These are phyloP conservation scores for Xylophagus ater DNA, from an alignment of 2,888 invertebrate genomes.

Conservation along the genomic window DNA sequence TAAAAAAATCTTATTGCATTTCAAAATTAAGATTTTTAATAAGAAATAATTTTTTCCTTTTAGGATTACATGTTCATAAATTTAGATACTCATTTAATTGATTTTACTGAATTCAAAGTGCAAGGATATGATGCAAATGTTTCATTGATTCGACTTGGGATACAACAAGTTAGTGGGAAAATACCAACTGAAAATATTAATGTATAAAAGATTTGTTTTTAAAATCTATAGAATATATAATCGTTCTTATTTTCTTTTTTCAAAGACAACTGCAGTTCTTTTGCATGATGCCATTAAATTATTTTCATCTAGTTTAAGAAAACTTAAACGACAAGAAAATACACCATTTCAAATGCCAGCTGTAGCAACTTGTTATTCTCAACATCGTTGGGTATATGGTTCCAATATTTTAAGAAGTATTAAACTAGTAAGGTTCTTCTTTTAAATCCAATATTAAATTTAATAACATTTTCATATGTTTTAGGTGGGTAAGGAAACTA, in stretches of 20 bases:
- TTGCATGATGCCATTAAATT: conserved; percentile 52
- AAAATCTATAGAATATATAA: conserved; percentile 1
- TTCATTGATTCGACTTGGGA: conserved; percentile 2
- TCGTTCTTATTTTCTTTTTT: conserved; percentile 18
- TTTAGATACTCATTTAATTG: conserved; percentile 52
- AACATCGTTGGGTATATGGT: conserved; percentile 45
- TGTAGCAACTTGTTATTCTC: conserved; percentile 29
- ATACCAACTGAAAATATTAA: neutral
- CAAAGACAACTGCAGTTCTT: conserved; percentile 49
- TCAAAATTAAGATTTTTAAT: neutral
- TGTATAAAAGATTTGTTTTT: neutral
- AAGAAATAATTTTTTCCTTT: conserved; percentile 12
- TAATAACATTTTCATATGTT: too few relatives aligned
- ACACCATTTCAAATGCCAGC: conserved; percentile 14
- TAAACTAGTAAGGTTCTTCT: conserved; percentile 28
- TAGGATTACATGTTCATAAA: conserved; percentile 43
- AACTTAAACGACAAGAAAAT: conserved; percentile 26
- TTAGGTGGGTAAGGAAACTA: too few relatives aligned
- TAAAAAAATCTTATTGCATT: conserved; percentile 19
- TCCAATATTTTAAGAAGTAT: conserved; percentile 50
- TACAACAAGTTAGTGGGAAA: conserved; percentile 7
- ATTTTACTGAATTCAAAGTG: conserved; percentile 45
- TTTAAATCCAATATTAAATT: neutral
- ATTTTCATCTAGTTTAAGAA: conserved; percentile 43
- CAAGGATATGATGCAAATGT: conserved; percentile 11